Conservation (phyloP, 2,888 invertebrate species). For the Erebia ligea region DNA sequence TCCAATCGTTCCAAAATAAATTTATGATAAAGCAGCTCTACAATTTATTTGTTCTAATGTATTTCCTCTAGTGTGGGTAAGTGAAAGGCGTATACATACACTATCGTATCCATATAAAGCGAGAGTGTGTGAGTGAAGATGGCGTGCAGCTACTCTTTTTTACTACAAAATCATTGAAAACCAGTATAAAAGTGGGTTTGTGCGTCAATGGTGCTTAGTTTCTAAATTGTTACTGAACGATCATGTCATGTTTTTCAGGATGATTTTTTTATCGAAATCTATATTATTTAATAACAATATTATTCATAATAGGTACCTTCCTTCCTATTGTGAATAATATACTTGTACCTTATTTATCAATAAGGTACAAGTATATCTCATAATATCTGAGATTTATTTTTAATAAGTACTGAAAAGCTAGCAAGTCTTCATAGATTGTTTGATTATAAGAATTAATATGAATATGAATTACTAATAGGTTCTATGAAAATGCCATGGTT, state of each 20-base stretch:
- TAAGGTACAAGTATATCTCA: too few relatives aligned
- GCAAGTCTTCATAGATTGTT: too few relatives aligned
- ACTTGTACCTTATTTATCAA: too few relatives aligned
- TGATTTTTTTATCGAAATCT: neutral
- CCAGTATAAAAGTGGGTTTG: constrained; percentile 71
- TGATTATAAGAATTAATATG: too few relatives aligned
- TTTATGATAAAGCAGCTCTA: constrained; percentile 48
- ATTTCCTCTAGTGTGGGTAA: constrained; percentile 54
- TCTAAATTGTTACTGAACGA: constrained; percentile 52
- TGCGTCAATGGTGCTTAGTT: constrained; percentile 61
- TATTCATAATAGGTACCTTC: neutral
- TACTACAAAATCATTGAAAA: constrained; percentile 63
- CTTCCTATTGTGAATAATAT: too few relatives aligned
- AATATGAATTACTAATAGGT: too few relatives aligned
- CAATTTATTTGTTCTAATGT: constrained; percentile 42
- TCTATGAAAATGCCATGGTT: too few relatives aligned
- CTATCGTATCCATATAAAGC: constrained; percentile 50
- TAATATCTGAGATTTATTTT: too few relatives aligned
- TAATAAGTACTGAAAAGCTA: too few relatives aligned
- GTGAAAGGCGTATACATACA: constrained; percentile 74
- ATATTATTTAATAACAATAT: neutral
- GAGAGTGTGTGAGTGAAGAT: constrained; percentile 62
- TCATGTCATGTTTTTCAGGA: constrained; percentile 46
- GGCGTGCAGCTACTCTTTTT: constrained; percentile 62
- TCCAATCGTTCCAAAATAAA: neutral